Conservation (phyloP, 2,888 invertebrate species). For the Xanthostigma xanthostigma region DNA sequence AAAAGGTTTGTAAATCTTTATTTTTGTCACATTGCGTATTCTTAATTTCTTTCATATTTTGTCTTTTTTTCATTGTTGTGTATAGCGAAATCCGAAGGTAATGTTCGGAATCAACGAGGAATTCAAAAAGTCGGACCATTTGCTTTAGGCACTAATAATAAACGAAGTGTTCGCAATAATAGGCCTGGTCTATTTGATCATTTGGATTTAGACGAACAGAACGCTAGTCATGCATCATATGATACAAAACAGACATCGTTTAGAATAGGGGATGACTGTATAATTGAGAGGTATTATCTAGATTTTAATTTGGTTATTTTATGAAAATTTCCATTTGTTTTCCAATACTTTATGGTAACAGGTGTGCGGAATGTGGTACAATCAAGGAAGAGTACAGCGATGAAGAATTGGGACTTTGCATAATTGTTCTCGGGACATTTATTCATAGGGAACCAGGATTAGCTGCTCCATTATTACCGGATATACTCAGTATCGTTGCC, state of each 20-base stretch:
- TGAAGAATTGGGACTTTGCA: conserved; percentile 87
- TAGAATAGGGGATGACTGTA: conserved; percentile 54
- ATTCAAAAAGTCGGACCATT: conserved; percentile 37
- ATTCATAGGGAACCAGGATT: conserved; percentile 89
- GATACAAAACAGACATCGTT: conserved; percentile 45
- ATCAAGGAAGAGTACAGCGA: conserved; percentile 87
- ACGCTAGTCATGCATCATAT: conserved; percentile 21
- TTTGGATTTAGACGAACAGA: conserved; percentile 7
- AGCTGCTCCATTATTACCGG: conserved; percentile 87
- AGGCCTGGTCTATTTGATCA: conserved; percentile 7
- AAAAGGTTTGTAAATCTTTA: background rate
- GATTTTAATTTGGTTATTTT: background rate
- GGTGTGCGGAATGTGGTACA: conserved; percentile 82
- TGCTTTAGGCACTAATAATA: conserved; percentile 33
- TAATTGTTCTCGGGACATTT: conserved; percentile 87
- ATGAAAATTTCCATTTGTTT: background rate
- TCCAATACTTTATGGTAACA: conserved; percentile 8
- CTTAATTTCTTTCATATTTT: no score
- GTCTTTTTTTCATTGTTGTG: no score
- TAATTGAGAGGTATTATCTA: conserved; percentile 40
- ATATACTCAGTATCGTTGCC: conserved; percentile 76
- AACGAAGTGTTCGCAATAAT: conserved; percentile 12
- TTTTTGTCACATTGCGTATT: no score
- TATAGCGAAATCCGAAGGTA: conserved; percentile 18
- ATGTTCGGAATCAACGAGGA: conserved; percentile 32